A percentile compares a stretch with the other conserved stretches of the same genome.
phyloP scores from a whole-genome alignment of 2,888 invertebrate genomes.

The Drosophila subquinaria region DNA sequence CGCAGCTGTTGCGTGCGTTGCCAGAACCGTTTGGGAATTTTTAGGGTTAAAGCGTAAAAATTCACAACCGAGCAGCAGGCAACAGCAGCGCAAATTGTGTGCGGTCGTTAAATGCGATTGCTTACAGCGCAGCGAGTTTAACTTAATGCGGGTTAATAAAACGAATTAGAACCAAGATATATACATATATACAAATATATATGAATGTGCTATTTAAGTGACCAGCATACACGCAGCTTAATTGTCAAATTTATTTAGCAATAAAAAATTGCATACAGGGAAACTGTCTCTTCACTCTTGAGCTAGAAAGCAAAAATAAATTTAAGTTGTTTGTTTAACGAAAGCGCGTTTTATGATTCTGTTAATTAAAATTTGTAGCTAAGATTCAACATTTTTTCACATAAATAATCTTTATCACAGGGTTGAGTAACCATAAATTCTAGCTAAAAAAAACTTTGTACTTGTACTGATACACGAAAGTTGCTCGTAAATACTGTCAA shows the following conservation, averaged over 20 bases:
- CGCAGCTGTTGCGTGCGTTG: slow-evolving; percentile 1
- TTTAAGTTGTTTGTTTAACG: slow-evolving; percentile 4
- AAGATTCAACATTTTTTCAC: slow-evolving; percentile 3
- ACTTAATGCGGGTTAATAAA: slow-evolving; percentile 65
- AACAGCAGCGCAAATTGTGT: slow-evolving; percentile 9
- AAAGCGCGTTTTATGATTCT: slow-evolving; percentile 20
- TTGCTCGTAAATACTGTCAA: slow-evolving; percentile 10
- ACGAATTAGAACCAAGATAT: slow-evolving; percentile 10
- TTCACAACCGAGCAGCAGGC: slow-evolving; percentile 26
- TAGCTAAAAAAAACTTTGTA: slow-evolving; percentile 2
- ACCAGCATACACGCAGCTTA: slow-evolving; percentile 58
- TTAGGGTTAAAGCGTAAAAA: slow-evolving; percentile 19
- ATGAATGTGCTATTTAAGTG: slow-evolving; percentile 1
- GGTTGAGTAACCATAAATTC: slow-evolving; percentile 7
- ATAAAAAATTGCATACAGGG: slow-evolving; percentile 12
- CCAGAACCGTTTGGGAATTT: slow-evolving; percentile 68
- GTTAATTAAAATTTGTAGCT: slow-evolving; percentile 31
- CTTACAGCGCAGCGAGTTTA: slow-evolving; percentile 13
- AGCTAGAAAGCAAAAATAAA: slow-evolving; percentile 8
- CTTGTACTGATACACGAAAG: slow-evolving; percentile 1
- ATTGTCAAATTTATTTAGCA: slow-evolving; percentile 52
- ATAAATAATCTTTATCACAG: slow-evolving; percentile 12
- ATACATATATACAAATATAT: neutral
- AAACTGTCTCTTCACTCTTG: neutral
- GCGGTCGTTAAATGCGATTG: slow-evolving; percentile 16